Conservation (phyloP, 2,888 invertebrate species). For the Tipula helvola region DNA sequence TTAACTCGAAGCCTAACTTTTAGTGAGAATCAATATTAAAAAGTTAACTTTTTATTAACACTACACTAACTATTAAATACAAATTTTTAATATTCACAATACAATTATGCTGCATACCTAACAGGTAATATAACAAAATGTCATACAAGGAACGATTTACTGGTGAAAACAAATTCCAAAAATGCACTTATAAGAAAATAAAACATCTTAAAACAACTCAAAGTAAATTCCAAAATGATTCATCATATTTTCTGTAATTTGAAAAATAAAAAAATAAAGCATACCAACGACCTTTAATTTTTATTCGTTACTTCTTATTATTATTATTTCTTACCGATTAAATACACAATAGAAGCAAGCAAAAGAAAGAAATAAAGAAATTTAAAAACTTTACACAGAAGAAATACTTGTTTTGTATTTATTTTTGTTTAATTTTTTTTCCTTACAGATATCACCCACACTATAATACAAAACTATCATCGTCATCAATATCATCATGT, state of each 20-base stretch:
- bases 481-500: background rate
- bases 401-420: background rate
- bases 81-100: too few species aligned
- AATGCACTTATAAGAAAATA: background rate
- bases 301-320: background rate
- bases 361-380: background rate
- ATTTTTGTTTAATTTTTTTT: background rate
- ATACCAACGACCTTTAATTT: conserved; percentile 4
- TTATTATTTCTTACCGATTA: background rate
- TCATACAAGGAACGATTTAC: background rate
- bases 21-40: too few species aligned
- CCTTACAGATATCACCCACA: background rate
- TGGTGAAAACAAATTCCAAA: background rate
- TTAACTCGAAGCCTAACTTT: too few species aligned
- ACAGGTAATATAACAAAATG: background rate
- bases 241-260: background rate
- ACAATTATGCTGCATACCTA: background rate
- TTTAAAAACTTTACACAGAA: background rate
- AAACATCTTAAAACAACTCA: background rate
- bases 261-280: background rate
- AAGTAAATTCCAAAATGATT: background rate
- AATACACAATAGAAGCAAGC: background rate
- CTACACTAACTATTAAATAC: too few species aligned
- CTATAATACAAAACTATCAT: background rate
- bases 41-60: too few species aligned